phyloP scores from a whole-genome alignment of 1,140 invertebrate genomes.

The Heliothis subflexa region DNA sequence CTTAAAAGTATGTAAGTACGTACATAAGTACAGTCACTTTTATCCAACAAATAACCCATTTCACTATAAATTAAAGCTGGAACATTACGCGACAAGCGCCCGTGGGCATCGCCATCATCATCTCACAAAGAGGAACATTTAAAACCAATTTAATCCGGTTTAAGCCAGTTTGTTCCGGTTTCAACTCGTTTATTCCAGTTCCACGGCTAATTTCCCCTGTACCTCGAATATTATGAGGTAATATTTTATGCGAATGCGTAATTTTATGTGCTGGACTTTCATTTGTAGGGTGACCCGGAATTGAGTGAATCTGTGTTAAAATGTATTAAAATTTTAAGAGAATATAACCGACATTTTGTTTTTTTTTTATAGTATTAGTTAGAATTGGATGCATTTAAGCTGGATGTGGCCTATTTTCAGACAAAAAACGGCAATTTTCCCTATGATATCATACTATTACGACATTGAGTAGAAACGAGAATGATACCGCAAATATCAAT shows the following conservation, averaged over 20 bases:
- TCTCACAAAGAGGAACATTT: constrained; percentile 37
- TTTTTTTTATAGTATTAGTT: too few relatives aligned
- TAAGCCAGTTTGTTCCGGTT: constrained; percentile 24
- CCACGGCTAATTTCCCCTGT: constrained; percentile 23
- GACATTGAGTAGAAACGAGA: too few relatives aligned
- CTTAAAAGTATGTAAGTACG: too few relatives aligned
- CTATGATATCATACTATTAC: too few relatives aligned
- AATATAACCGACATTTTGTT: too few relatives aligned
- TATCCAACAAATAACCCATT: not conserved
- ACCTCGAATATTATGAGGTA: constrained; percentile 8
- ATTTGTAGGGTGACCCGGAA: constrained; percentile 9
- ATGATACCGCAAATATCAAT: too few relatives aligned
- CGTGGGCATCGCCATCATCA: constrained; percentile 9
- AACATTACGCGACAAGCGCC: constrained; percentile 22
- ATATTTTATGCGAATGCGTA: constrained; percentile 29
- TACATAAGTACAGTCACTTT: too few relatives aligned
- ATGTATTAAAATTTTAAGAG: not conserved
- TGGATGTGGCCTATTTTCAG: too few relatives aligned
- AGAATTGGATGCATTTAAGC: too few relatives aligned
- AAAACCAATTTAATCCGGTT: constrained; percentile 39
- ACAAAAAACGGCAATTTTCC: too few relatives aligned
- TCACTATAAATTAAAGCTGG: not conserved
- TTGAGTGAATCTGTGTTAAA: not conserved
- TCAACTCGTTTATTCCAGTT: constrained; percentile 31
- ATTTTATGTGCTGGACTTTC: constrained; percentile 20